Evolutionary conservation across 2,113 vertebrate species (phyloP), one percentile per base, ranked within the genome.

Genomic region (Vulpes ferrilata): DNA sequence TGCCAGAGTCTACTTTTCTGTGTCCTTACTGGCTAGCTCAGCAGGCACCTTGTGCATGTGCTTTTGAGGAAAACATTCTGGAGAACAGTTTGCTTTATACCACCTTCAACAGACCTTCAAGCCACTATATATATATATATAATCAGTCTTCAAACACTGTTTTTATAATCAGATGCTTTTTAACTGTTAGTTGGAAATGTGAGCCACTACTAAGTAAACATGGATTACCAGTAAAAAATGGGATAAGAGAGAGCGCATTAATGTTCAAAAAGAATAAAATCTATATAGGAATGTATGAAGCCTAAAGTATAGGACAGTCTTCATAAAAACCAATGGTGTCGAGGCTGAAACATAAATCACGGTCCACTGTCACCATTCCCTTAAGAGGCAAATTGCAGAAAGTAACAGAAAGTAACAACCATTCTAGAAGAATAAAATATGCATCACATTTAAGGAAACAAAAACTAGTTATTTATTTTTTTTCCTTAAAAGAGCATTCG

Each of bases 401-500:
- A 51, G 20, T 43, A 27, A 25, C 16, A 89, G n/a, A n/a, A n/a
- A n/a, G 32, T 67, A 83, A 65, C 19, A 93, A 51, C 19, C 11
- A 22, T 64, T 55, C 38, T 57, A 35, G 38, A 74, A 71, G 38
- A 95, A 55, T 32, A 38, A 93, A 92, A 43, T 43, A 5, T 4
- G 0, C 0, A 60, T 55, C 35, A 2, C 27, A 17, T 35, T 53
- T 43, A 67, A 51, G 15, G 57, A 94, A 90, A 97, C 60, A 57
- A 59, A 96, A 96, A 1, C 17, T 11, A 6, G 76, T 55, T 59
- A 88, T 57, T 87, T 85, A n/a, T 35, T 76, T 95, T 22, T 81
- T 95, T 91, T 89, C 22, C 73, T 85, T 90, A 74, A 73, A 91
- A 90, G 23, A 87, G 3, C 30, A 59, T 79, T 62, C 23, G 73